Evolutionary conservation across 2,888 invertebrate species (phyloP).

Genomic region (Mesorhabditis spiculigera): DNA sequence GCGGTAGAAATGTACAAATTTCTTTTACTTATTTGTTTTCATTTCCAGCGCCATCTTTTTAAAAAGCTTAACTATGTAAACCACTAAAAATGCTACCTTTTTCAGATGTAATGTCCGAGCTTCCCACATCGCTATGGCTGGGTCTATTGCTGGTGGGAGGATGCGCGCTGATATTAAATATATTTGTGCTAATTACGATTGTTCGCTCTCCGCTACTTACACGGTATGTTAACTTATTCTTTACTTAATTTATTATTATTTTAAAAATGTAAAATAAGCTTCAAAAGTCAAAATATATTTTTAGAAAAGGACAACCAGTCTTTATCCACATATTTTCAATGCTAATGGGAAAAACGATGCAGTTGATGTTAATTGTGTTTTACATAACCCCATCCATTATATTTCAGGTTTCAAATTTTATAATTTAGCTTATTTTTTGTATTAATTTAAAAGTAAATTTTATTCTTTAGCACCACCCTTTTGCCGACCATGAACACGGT

Average conservation of each 20-base stretch:
- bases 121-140: neutral
- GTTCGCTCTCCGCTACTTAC: neutral
- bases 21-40: too few relatives aligned
- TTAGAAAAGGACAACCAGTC: slow-evolving; percentile 1
- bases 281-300: neutral
- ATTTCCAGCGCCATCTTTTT: too few relatives aligned
- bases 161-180: neutral
- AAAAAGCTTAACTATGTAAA: too few relatives aligned
- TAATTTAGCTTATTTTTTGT: neutral
- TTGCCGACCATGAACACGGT: neutral
- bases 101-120: slow-evolving; percentile 1
- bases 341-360: neutral
- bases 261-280: neutral
- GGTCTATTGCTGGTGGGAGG: neutral
- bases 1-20: too few relatives aligned
- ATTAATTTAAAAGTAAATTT: neutral
- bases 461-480: neutral
- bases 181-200: neutral
- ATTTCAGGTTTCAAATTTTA: slow-evolving; percentile 1
- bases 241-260: too few relatives aligned
- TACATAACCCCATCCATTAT: neutral
- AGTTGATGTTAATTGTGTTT: neutral
- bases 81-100: neutral
- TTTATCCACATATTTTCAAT: slow-evolving; percentile 3
- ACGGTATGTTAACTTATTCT: neutral